A percentile compares a stretch with the other conserved stretches of the same genome.
phyloP scores from a whole-genome alignment of 2,113 vertebrate genomes.

The Bos indicus region DNA sequence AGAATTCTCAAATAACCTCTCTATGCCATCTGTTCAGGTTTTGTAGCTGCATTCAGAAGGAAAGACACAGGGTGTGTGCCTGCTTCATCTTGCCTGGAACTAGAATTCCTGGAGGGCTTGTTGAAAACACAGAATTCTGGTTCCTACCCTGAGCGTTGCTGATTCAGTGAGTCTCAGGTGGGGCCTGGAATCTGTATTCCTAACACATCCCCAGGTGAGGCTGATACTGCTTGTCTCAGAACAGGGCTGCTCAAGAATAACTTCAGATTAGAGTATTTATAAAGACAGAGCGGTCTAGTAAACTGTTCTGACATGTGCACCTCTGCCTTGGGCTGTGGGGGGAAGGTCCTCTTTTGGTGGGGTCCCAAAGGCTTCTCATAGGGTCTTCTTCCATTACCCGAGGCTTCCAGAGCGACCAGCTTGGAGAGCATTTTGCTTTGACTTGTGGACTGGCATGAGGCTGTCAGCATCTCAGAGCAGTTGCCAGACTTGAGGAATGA shows the following conservation, averaged over 20 bases:
- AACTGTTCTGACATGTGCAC: background rate
- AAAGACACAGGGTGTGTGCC: background rate
- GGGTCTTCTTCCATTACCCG: background rate
- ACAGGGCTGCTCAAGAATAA: background rate
- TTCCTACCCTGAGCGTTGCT: background rate
- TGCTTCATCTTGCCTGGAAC: background rate
- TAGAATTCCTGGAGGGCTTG: background rate
- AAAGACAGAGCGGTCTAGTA: background rate
- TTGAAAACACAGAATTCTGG: background rate
- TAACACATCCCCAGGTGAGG: background rate
- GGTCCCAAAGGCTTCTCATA: too few relatives aligned
- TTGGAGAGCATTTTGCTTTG: background rate
- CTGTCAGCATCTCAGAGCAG: background rate
- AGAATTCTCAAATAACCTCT: background rate
- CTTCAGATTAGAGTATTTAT: background rate
- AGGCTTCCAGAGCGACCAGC: background rate
- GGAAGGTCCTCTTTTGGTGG: background rate
- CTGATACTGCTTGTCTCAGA: background rate
- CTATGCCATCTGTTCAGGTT: background rate
- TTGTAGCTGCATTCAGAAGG: background rate
- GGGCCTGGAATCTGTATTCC: background rate
- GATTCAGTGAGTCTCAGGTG: background rate
- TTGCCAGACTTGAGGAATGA: conserved; percentile 38
- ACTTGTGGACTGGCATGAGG: background rate
- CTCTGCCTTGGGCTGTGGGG: background rate